Evolutionary conservation across 2,797 vertebrate genomes (phyloP), one percentile per base, ranked within the genome.

Genomic region (Tragopan temminckii): DNA sequence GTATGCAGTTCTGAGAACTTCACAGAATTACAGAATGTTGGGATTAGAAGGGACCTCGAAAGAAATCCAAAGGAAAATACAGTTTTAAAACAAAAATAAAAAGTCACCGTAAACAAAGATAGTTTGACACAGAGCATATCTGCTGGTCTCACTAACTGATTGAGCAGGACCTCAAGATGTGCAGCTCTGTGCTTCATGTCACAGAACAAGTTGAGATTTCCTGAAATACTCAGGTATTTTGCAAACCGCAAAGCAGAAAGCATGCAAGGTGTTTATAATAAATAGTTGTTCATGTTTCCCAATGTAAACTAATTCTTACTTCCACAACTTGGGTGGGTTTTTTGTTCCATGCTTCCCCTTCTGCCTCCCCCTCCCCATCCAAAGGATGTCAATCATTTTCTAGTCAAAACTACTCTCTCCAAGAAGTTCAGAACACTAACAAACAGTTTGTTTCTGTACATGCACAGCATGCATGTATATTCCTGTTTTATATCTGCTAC

Each of bases 401-500:
- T 62, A 7, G 16, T 33, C 88, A 46, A 57, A 80, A 50, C 29
- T 72, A 2, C 4, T 52, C 13, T 69, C 58, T 11, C 25, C 6
- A 48, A 57, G 81, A 8, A 1, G 1, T 40, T 89, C 61, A 40
- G 29, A 64, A 35, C 20, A 38, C 19, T 35, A 20, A 42, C 5
- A 53, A 36, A 8, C 43, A 4, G 13, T 35, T 38, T 63, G 8
- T 17, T 31, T 83, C 72, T 69, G 7, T 29, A 46, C 1, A 15
- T 6, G 38, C 8, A 48, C 3, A 40, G 5, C 3, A 0, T 33
- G 9, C 3, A 3, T 17, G 0, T 33, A 20, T 11, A 5, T 5
- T 52, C 71, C 69, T 62, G 25, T 48, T 62, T 62, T 38, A 3
- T 31, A 40, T 12, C n/a, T 25, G 11, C 6, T 33, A 13, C 55